Evolutionary conservation across 2,113 vertebrate species (phyloP), one percentile per base, ranked within the genome.

Genomic region (Polypterus senegalus): DNA sequence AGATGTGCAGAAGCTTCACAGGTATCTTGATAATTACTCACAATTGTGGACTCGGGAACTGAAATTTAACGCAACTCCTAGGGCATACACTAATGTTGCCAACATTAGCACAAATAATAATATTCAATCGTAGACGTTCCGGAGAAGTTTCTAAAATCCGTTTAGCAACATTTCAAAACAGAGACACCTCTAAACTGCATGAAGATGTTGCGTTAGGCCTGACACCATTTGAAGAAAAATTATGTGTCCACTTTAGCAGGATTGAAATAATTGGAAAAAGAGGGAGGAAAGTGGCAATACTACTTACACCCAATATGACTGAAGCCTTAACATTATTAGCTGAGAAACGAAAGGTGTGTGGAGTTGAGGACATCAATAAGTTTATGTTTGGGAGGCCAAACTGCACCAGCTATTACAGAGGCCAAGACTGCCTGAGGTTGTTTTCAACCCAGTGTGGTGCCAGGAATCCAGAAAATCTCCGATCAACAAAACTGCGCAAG

Each of bases 1-100:
- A 0, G 76, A 76, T 0, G 69, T 72, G 56, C 71, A 77, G 54
- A 73, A 61, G 52, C 51, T 79, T 6, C 65, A 54, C 0, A 51
- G 62, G 61, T 69, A 67, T 59, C 61, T 66, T 1, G 49, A 69
- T 8, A 61, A 58, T 47, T 9, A 51, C 63, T 49, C 57, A 58
- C 52, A 48, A 9, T 4, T 6, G 60, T 57, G 60, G 5, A 46
- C 48, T 43, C 5, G 52, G 10, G 3, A 60, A 7, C 5, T 62
- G 62, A 44, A 5, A 59, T 56, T 62, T 45, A 46, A 9, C 4
- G 2, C 57, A 43, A 58, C 63, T 49, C 43, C 61, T 47, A 70
- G 49, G 0, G 68, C 70, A 47, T 74, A 74, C 47, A 45, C 2
- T 0, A 63, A 69, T 0, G 71, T 79, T 5, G 60, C 72, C 52